phyloP scores from a whole-genome alignment of 2,113 vertebrate species.

The Apteryx mantelli region DNA sequence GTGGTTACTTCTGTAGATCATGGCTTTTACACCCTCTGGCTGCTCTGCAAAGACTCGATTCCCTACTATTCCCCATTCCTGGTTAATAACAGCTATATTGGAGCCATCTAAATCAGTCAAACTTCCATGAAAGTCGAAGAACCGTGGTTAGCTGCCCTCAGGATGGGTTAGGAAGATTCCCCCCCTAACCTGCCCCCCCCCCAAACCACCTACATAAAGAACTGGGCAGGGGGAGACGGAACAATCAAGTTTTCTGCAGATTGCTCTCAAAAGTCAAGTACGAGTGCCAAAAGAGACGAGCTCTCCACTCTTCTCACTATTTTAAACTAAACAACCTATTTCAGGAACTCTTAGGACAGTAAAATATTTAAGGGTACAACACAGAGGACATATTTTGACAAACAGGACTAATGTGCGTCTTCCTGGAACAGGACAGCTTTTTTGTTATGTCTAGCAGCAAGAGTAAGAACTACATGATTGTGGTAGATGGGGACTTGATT shows the following conservation, averaged over 20 bases:
- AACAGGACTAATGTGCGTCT: not conserved
- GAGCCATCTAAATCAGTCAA: not conserved
- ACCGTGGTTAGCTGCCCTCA: not conserved
- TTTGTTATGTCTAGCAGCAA: not conserved
- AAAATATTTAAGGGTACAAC: not conserved
- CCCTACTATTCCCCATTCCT: not conserved
- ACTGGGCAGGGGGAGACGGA: not conserved
- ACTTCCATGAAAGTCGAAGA: not conserved
- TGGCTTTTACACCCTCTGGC: not conserved
- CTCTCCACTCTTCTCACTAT: not conserved
- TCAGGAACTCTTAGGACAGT: not conserved
- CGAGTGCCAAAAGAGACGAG: not conserved
- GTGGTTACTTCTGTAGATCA: not conserved
- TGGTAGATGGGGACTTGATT: not conserved
- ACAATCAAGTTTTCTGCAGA: not conserved
- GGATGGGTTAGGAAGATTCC: not conserved
- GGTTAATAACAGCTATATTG: accelerated
- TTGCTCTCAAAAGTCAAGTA: not conserved
- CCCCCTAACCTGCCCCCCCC: not conserved
- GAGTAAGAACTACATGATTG: not conserved
- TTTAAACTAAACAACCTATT: not conserved
- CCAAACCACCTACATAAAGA: not conserved
- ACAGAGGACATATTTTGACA: not conserved
- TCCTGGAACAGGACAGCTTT: not conserved
- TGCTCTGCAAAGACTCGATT: not conserved